Percentiles rank a stretch among this genome's conserved stretches.
phyloP scores from a whole-genome alignment of 2,797 vertebrate genomes.

The Acrocephalus scirpaceus region DNA sequence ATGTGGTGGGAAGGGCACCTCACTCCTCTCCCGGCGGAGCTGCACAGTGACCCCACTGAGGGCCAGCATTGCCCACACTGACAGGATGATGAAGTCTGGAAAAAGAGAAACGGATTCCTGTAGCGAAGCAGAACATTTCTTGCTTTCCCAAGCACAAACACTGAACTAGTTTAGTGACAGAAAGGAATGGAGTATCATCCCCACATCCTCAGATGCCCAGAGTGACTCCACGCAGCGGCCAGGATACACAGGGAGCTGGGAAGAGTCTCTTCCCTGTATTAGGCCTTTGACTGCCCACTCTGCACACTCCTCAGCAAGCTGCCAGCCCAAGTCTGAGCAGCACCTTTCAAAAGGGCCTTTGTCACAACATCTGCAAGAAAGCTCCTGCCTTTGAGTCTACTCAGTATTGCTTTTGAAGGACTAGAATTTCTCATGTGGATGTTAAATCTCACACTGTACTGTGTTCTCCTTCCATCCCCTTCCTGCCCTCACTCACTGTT shows the following conservation, averaged over 20 bases:
- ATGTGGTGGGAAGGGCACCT: constrained; percentile 88
- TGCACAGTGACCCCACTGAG: constrained; percentile 84
- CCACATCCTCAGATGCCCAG: neutral
- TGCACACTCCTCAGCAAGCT: neutral
- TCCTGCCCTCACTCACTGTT: neutral
- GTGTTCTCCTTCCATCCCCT: neutral
- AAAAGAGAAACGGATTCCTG: neutral
- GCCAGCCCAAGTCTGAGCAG: neutral
- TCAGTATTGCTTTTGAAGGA: neutral
- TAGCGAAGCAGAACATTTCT: neutral
- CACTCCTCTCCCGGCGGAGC: constrained; percentile 84
- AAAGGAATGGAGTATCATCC: neutral
- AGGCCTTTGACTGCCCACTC: neutral
- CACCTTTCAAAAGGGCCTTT: neutral
- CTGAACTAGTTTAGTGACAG: neutral
- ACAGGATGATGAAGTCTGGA: constrained; percentile 87
- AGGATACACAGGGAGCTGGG: neutral
- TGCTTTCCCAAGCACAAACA: neutral
- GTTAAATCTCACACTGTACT: neutral
- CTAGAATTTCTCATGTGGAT: neutral
- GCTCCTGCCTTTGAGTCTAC: neutral
- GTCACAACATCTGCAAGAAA: neutral
- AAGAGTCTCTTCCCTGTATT: neutral
- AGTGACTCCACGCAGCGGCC: neutral
- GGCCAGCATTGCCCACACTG: constrained; percentile 86